phyloP scores from a whole-genome alignment of 2,797 vertebrate genomes.

The Champsocephalus gunnari region DNA sequence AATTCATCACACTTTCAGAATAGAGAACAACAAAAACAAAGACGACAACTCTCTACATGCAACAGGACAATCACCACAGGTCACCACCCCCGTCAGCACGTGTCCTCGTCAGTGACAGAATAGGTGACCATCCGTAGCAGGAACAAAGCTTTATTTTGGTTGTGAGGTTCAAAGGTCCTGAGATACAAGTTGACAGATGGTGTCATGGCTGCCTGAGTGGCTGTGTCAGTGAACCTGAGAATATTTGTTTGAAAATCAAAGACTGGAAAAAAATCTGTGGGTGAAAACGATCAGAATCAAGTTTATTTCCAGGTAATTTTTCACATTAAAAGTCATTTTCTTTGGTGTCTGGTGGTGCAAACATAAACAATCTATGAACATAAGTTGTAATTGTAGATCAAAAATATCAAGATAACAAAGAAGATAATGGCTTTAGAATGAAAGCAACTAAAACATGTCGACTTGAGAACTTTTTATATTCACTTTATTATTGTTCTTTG shows the following conservation, averaged over 20 bases:
- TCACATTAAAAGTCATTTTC: no score
- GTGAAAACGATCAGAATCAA: not conserved
- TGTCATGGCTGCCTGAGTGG: slow-evolving; percentile 50
- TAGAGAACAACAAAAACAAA: slow-evolving; percentile 28
- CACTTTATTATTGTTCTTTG: not conserved
- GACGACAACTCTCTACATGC: slow-evolving; percentile 33
- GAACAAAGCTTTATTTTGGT: slow-evolving; percentile 72
- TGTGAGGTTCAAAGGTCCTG: slow-evolving; percentile 70
- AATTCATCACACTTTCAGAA: slow-evolving; percentile 25
- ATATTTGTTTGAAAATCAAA: slow-evolving; percentile 56
- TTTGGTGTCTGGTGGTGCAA: no score
- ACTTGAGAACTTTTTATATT: not conserved
- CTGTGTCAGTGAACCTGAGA: slow-evolving; percentile 67
- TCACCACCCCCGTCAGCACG: slow-evolving; percentile 68
- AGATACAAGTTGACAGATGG: slow-evolving; percentile 59
- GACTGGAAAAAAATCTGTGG: slow-evolving; percentile 14
- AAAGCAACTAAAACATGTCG: slow-evolving; percentile 24
- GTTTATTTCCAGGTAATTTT: no score
- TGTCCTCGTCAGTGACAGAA: slow-evolving; percentile 60
- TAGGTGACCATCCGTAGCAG: slow-evolving; percentile 52
- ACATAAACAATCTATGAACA: no score
- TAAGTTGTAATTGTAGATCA: no score
- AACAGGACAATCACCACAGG: slow-evolving; percentile 59
- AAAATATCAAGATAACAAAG: no score
- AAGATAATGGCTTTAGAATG: not conserved